phyloP scores from a whole-genome alignment of 2,113 vertebrate species.

The Todiramphus chloris region DNA sequence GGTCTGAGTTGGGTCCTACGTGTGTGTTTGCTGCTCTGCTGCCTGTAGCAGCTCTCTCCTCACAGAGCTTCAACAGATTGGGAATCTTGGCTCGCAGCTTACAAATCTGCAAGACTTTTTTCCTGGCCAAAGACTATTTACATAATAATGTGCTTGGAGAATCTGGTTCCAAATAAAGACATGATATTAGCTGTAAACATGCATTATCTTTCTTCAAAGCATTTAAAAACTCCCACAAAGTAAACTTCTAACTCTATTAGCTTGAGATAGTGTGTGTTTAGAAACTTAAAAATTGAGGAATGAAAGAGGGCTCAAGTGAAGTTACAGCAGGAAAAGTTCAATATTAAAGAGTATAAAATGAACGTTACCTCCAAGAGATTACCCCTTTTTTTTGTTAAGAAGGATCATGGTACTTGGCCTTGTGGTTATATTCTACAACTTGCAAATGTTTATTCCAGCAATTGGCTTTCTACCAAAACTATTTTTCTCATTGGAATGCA shows the following conservation, averaged over 20 bases:
- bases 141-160: background rate
- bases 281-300: background rate
- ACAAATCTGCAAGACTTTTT: background rate
- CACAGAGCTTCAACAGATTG: background rate
- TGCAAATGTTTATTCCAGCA: background rate
- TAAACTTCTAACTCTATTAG: background rate
- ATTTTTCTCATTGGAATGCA: background rate
- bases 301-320: background rate
- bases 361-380: background rate
- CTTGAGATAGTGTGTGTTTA: background rate
- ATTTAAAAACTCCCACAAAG: background rate
- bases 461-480: background rate
- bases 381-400: background rate
- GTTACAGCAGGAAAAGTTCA: background rate
- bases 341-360: background rate
- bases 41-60: background rate
- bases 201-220: background rate
- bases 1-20: fast-evolving
- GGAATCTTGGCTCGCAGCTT: background rate
- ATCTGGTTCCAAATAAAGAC: background rate
- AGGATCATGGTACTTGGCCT: background rate
- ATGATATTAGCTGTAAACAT: background rate
- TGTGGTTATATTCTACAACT: background rate
- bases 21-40: background rate
- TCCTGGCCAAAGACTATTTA: background rate